phyloP scores from a whole-genome alignment of 2,113 vertebrate genomes.

The Microtus ochrogaster region DNA sequence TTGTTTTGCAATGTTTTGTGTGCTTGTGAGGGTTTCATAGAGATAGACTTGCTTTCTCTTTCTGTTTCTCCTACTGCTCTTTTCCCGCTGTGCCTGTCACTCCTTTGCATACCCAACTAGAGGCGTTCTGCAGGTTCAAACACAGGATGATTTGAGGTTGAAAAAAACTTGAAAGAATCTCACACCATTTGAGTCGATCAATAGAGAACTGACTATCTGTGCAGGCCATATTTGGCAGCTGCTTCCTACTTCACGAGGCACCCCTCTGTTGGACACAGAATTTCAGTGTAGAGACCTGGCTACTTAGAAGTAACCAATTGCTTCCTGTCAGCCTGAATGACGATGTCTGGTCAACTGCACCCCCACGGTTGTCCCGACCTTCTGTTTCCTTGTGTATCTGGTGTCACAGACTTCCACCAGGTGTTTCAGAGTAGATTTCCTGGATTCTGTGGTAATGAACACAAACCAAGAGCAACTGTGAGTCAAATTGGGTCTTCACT shows the following conservation, averaged over 20 bases:
- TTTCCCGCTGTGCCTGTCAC: neutral
- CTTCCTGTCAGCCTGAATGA: neutral
- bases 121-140: constrained; percentile 19
- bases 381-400: neutral
- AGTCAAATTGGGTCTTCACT: constrained; percentile 25
- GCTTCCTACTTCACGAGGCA: neutral
- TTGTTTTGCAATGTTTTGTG: neutral
- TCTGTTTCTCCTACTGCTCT: neutral
- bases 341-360: neutral
- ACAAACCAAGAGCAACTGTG: constrained; percentile 18
- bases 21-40: neutral
- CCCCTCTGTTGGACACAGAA: neutral
- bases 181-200: neutral
- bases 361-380: neutral
- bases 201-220: neutral
- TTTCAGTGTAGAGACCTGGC: constrained; percentile 30
- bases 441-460: neutral
- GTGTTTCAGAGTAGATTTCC: neutral
- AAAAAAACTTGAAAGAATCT: neutral
- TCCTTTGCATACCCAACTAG: neutral
- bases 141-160: constrained; percentile 14
- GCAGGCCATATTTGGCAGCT: neutral
- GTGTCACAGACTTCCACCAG: constrained; percentile 8
- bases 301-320: constrained; percentile 45
- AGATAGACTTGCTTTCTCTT: neutral